A percentile compares a stretch with the other conserved stretches of the same genome.
Evolutionary conservation across 2,797 vertebrate species (phyloP).

Genomic region (Ceryle rudis): DNA sequence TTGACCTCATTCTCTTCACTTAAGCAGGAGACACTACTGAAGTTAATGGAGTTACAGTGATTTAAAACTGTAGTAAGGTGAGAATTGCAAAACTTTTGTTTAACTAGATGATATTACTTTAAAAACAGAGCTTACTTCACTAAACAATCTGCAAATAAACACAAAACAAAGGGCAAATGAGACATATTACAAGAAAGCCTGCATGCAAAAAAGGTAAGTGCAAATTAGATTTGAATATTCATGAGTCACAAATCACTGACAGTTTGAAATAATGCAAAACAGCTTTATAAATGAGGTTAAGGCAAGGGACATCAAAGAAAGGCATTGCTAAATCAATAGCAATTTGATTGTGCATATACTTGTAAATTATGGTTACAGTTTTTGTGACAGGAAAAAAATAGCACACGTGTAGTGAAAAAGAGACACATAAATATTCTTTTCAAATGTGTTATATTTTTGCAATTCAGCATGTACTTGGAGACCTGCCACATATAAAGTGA

Average conservation of each 20-base stretch:
- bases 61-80: not conserved
- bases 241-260: slow-evolving; percentile 83
- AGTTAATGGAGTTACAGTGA: not conserved
- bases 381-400: slow-evolving; percentile 76
- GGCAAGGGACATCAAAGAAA: slow-evolving; percentile 79
- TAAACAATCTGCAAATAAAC: slow-evolving; percentile 74
- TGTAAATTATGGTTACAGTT: slow-evolving; percentile 79
- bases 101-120: slow-evolving; percentile 20
- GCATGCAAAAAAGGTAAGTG: slow-evolving; percentile 81
- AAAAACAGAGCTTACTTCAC: slow-evolving; percentile 57
- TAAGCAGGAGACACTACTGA: not conserved
- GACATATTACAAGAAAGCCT: slow-evolving; percentile 76
- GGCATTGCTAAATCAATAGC: slow-evolving; percentile 80
- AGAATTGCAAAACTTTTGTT: slow-evolving; percentile 8
- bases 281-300: slow-evolving; percentile 85
- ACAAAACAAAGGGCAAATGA: slow-evolving; percentile 78
- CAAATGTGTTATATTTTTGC: slow-evolving; percentile 63
- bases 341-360: slow-evolving; percentile 80
- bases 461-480: slow-evolving; percentile 67
- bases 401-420: slow-evolving; percentile 59
- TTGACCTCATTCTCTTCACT: not conserved
- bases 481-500: slow-evolving; percentile 54
- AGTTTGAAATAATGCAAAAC: slow-evolving; percentile 83
- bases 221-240: slow-evolving; percentile 84
- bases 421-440: slow-evolving; percentile 73